Percentiles rank a stretch among this genome's conserved stretches.
Evolutionary conservation across 2,888 invertebrate species (phyloP).

Genomic region (Saturnia japonica): DNA sequence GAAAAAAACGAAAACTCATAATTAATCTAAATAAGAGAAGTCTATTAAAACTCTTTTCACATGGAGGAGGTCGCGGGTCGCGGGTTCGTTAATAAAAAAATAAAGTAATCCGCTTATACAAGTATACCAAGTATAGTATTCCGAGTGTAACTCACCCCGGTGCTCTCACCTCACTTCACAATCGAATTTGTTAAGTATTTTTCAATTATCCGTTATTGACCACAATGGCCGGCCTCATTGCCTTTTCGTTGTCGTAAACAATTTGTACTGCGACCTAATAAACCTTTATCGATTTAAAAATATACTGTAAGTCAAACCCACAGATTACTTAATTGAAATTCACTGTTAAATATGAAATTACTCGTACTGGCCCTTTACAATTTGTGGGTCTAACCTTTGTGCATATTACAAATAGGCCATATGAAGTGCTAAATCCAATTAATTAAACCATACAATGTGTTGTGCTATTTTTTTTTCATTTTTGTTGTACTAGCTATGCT

Average conservation of each 20-base stretch:
- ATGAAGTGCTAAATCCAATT: conserved; percentile 55
- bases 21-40: background rate
- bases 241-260: conserved; percentile 70
- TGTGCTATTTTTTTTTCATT: background rate
- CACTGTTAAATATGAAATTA: conserved; percentile 38
- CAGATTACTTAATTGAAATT: conserved; percentile 34
- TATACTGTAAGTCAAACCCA: conserved; percentile 36
- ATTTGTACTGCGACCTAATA: conserved; percentile 55
- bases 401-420: conserved; percentile 62
- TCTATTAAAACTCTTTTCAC: background rate
- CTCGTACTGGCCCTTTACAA: conserved; percentile 51
- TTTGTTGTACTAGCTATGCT: background rate
- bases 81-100: background rate
- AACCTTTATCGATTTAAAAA: conserved; percentile 36
- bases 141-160: conserved; percentile 71
- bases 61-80: background rate
- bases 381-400: conserved; percentile 60
- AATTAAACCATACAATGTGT: conserved; percentile 12
- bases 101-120: conserved; percentile 30
- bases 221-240: conserved; percentile 73
- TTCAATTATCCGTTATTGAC: conserved; percentile 79
- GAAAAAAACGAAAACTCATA: background rate
- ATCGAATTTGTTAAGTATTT: conserved; percentile 76
- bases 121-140: conserved; percentile 48
- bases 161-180: conserved; percentile 66